These are phyloP conservation scores for Phallusia fumigata DNA, from an alignment of 23 tunicate genomes.

Conservation along the genomic window DNA sequence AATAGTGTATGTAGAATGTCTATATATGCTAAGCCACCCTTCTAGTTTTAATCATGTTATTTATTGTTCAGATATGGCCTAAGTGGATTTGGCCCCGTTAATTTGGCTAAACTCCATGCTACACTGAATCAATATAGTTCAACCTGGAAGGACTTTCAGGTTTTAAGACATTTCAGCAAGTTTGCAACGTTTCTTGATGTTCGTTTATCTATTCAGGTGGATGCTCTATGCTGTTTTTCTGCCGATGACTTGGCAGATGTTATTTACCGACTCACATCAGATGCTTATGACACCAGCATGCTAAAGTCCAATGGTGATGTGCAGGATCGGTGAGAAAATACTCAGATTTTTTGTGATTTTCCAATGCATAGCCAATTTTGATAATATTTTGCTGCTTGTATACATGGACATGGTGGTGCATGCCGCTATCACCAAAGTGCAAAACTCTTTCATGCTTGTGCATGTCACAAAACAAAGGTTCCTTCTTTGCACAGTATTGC, in stretches of 20 bases:
- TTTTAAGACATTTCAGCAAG: background rate
- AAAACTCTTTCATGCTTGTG: too few relatives aligned
- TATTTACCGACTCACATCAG: background rate
- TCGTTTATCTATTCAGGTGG: constrained; percentile 1
- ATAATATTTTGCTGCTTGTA: too few relatives aligned
- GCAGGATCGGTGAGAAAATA: background rate
- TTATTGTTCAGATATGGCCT: constrained; percentile 6
- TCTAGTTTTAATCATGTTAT: too few relatives aligned
- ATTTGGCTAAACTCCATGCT: constrained; percentile 31
- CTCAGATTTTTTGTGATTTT: background rate
- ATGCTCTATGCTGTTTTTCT: constrained; percentile 21
- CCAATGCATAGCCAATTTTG: too few relatives aligned
- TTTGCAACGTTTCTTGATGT: background rate
- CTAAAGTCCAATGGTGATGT: background rate
- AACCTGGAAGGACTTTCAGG: constrained; percentile 28
- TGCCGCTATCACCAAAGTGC: too few relatives aligned
- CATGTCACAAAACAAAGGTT: too few relatives aligned
- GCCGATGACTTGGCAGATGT: constrained; percentile 11
- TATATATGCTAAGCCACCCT: too few relatives aligned
- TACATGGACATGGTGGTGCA: too few relatives aligned
- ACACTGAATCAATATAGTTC: constrained; percentile 15
- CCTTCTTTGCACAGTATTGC: too few relatives aligned
- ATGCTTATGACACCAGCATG: background rate
- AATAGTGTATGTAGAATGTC: too few relatives aligned
- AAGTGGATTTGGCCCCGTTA: constrained; percentile 22